These are phyloP conservation scores for Callocephalon fimbriatum DNA, from an alignment of 2,113 vertebrate genomes.

Conservation along the genomic window DNA sequence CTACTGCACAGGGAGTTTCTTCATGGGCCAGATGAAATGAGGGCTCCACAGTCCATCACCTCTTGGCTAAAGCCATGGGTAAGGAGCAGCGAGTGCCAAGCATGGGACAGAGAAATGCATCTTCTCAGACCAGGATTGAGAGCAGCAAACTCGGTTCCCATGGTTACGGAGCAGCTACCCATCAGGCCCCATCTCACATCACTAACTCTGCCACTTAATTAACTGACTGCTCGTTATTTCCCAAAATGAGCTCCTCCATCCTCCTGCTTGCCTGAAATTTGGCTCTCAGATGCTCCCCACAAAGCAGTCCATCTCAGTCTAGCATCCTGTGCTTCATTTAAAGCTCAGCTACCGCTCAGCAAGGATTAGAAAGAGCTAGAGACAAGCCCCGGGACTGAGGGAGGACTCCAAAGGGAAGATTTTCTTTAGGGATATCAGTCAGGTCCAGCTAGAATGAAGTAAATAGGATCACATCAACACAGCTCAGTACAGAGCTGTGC, in stretches of 20 bases:
- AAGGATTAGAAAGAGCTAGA: not conserved
- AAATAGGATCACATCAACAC: not conserved
- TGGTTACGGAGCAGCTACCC: not conserved
- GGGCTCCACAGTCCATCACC: not conserved
- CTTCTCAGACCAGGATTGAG: slow-evolving; percentile 28
- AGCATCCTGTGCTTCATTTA: not conserved
- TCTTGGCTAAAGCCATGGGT: not conserved
- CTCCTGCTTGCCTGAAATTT: not conserved
- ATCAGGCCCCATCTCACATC: slow-evolving; percentile 54
- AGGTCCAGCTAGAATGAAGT: not conserved
- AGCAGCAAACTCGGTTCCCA: slow-evolving; percentile 13
- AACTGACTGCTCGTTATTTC: slow-evolving; percentile 63
- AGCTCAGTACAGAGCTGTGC: not conserved
- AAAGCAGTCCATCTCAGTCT: not conserved
- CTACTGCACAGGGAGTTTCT: not conserved
- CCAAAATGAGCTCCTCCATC: slow-evolving; percentile 33
- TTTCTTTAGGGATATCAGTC: not conserved
- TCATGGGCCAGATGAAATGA: accelerated
- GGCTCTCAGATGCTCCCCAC: not conserved
- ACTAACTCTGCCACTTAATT: slow-evolving; percentile 68
- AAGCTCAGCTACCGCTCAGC: not conserved
- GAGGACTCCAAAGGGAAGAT: not conserved
- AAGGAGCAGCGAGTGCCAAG: not conserved
- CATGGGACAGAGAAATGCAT: not conserved
- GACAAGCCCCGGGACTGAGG: not conserved